Base-by-base conservation (phyloP, 2,888 invertebrate species). In the Apotomis betuletana region DNA sequence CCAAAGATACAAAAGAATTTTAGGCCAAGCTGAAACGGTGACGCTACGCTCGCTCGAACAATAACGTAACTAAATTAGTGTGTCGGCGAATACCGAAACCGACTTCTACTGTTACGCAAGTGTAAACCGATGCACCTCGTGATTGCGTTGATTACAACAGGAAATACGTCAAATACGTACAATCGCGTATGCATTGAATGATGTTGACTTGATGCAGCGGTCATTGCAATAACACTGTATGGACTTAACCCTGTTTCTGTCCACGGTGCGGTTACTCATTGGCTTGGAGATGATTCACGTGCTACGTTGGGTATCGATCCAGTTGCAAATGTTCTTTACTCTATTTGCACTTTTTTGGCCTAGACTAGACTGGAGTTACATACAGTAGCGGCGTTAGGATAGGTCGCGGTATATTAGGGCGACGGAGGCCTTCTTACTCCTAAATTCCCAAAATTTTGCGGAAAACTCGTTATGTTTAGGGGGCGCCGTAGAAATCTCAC, bases 221-320 rank as follows among this genome's bases (percentile, higher is more conserved):
- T 12, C 59, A 36, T 36, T 9, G 49, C 49, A 54, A 63, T 10
- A 63, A 54, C 10, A 54, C 41, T 15, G 13, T 41, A 15, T 52
- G 41, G 10, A 44, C 49, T 49, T 49, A 49, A 49, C 49, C 49
- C 49, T 44, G 52, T 41, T 44, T 41, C 15, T 44, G 44, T 27
- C 9, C 41, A 46, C 64, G 63, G 52, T 41, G 54, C 64, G 15
- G 15, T 64, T 63, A 41, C 13, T 41, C 44, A 64, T 27, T 12
- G 44, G 4, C 13, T 61, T 49, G 46, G 46, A 46, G 27, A 49
- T 61, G 46, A 61, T 49, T 61, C 60, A 61, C 46, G 46, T 46
- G 27, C 10, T 3, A 10, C 46, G 15, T 9, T 4, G 60, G 46
- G 9, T 46, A 61, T 61, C 60, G 55, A 65, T 44, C 27, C 6